Evolutionary conservation across 2,113 vertebrate species (phyloP), one percentile per base, ranked within the genome.

Genomic region (Marmota flaviventris): DNA sequence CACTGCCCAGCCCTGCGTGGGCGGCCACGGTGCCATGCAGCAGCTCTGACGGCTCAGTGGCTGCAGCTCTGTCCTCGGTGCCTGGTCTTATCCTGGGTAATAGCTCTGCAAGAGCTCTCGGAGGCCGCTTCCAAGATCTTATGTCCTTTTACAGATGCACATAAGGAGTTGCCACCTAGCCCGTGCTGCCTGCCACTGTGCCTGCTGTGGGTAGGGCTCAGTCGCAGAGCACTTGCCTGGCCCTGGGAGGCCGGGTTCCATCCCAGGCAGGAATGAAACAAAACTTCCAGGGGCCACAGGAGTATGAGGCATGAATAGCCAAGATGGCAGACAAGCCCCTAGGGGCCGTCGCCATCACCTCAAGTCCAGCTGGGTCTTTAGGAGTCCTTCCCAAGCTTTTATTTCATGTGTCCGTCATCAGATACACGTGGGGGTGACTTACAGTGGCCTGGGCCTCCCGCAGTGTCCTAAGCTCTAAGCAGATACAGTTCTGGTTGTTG

Each of bases 11-110:
- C 51, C 24, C 42, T 8, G 0, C 0, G 0, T 16, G 42, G 53
- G 6, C 1, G 3, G 34, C 25, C 4, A 65, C 22, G 2, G 18
- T 3, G 32, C 53, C 22, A 0, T 16, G 16, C 6, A 0, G 2
- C 8, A 39, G 14, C 84, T 34, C 61, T 13, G 4, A 9, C 0
- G 0, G 32, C 29, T 18, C 48, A 1, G 4, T 13, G 4, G n/a
- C 29, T 39, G 20, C 18, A 27, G 58, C 4, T 12, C 61, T 6
- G 25, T 8, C 37, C 18, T n/a, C n/a, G 0, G 17, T 34, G 4
- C 77, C 3, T 3, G 2, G 12, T 51, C 29, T 69, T n/a, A n/a
- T 56, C 27, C 7, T 32, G 76, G 18, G 27, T 45, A 39, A 58
- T 1, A n/a, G 13, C 75, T 83, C 48, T 51, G 22, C 61, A 70